Evolutionary conservation across 37 sponge, comb jelly and placozoan genomes (phyloP).

Genomic region (Aphrocallistes beatrix): DNA sequence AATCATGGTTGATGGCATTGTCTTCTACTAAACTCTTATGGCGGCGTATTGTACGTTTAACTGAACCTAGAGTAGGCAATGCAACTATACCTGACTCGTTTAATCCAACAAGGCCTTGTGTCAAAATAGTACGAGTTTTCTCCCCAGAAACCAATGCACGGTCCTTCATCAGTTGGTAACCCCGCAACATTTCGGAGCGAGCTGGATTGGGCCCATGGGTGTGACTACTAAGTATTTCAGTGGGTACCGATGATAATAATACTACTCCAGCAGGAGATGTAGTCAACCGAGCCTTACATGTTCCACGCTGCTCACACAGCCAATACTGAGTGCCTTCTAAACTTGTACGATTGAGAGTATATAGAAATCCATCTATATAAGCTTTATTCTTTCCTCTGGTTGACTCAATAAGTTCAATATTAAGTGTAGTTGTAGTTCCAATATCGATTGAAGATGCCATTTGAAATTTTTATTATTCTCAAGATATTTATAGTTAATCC

Average conservation of each 20-base stretch:
- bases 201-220: neutral
- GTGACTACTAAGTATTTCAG: neutral
- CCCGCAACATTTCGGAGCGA: neutral
- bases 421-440: too few species aligned
- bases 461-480: too few species aligned
- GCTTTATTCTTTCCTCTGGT: constrained; percentile 16
- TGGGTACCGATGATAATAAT: neutral
- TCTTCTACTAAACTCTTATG: neutral
- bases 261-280: neutral
- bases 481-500: too few species aligned
- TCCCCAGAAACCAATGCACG: neutral
- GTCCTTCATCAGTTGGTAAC: neutral
- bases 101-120: too few species aligned
- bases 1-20: neutral
- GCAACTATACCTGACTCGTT: neutral
- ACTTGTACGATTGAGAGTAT: constrained; percentile 7
- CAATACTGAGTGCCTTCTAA: neutral
- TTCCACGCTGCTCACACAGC: constrained; percentile 4
- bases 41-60: neutral
- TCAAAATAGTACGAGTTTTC: neutral
- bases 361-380: neutral
- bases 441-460: too few species aligned
- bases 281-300: constrained; percentile 5
- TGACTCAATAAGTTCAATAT: constrained; percentile 11
- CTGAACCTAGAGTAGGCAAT: neutral